Evolutionary conservation across 2,888 invertebrate species (phyloP).

Genomic region (Argyresthia goedartella): DNA sequence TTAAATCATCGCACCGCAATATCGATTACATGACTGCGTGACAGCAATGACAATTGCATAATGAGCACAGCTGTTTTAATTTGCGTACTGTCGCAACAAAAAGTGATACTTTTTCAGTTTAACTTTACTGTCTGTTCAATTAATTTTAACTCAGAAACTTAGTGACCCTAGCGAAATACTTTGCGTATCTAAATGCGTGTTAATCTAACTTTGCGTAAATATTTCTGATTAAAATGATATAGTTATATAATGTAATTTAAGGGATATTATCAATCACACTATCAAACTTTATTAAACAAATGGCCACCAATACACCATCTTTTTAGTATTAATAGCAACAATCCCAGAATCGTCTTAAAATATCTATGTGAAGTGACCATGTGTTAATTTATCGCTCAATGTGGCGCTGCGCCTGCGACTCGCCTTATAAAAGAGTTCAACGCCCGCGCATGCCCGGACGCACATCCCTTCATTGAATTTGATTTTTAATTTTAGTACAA

Average conservation of each 20-base stretch:
- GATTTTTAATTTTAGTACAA: no score
- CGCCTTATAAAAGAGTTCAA: slow-evolving; percentile 12
- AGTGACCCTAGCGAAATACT: background rate
- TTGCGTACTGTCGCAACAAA: background rate
- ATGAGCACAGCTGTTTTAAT: slow-evolving; percentile 10
- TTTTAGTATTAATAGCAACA: no score
- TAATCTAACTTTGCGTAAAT: no score
- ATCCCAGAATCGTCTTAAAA: no score
- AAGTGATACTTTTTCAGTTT: background rate
- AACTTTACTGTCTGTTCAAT: background rate
- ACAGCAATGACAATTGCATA: slow-evolving; percentile 46
- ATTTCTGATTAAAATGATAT: no score
- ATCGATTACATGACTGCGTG: slow-evolving; percentile 31
- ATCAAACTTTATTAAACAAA: no score
- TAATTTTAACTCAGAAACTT: background rate
- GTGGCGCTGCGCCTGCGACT: slow-evolving; percentile 4
- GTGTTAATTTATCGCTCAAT: no score
- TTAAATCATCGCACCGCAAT: slow-evolving; percentile 18
- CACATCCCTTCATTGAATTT: no score
- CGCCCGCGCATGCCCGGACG: slow-evolving; percentile 2
- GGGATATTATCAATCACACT: no score
- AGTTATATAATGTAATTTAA: no score
- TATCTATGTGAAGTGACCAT: no score
- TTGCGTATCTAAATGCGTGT: background rate
- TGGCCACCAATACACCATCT: no score